These are phyloP conservation scores for Procavia capensis DNA, from an alignment of 2,113 vertebrate genomes.

Conservation along the genomic window DNA sequence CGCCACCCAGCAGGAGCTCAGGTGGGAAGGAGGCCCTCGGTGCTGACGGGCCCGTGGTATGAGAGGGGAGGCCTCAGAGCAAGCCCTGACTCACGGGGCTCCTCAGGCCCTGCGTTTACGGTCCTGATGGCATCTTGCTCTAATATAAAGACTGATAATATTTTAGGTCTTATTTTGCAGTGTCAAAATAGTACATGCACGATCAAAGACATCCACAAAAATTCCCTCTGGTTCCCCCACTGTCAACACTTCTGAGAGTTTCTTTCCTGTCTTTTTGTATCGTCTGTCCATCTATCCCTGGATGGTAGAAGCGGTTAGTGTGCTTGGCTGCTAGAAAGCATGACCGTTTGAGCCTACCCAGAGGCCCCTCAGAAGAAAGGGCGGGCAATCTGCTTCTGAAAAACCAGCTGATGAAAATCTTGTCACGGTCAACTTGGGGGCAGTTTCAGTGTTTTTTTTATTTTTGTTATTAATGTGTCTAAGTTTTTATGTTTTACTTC, in stretches of 20 bases:
- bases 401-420: not conserved
- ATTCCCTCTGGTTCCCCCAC: not conserved
- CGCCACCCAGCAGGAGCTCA: constrained; percentile 95
- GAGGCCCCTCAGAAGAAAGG: no score
- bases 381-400: no score
- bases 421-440: not conserved
- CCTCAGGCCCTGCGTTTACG: accelerated
- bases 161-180: not conserved
- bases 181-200: not conserved
- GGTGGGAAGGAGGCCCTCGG: constrained; percentile 81
- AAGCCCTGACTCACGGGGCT: accelerated
- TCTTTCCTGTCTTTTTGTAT: not conserved
- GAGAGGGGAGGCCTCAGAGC: accelerated
- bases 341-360: no score
- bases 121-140: not conserved
- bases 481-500: not conserved
- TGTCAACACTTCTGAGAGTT: not conserved
- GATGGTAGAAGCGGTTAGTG: no score
- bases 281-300: not conserved
- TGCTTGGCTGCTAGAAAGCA: no score
- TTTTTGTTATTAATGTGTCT: no score
- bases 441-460: not conserved
- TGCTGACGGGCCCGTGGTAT: accelerated
- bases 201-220: not conserved
- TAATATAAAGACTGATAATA: accelerated